A percentile compares a stretch with the other conserved stretches of the same genome.
Conservation (phyloP, 2,797 vertebrate genomes). For the Chelonia mydas region DNA sequence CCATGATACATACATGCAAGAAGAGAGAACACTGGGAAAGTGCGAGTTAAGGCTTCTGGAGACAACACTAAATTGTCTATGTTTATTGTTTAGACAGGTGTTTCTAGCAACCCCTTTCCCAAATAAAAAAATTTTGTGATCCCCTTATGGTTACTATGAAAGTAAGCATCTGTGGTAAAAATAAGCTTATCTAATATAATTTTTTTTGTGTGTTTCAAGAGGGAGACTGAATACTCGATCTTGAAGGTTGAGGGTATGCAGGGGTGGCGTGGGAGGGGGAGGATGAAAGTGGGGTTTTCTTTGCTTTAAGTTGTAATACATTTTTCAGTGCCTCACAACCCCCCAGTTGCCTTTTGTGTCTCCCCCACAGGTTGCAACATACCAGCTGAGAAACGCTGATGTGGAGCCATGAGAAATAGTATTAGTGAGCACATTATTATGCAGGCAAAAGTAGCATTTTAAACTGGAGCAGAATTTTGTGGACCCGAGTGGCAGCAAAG, state of each 20-base stretch:
- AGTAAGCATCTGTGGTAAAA: too few species aligned
- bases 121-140: background rate
- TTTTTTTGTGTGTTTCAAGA: background rate
- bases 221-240: background rate
- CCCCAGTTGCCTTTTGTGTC: background rate
- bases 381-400: constrained; percentile 15
- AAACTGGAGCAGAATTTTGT: background rate
- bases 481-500: background rate
- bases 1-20: background rate
- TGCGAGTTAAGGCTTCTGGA: background rate
- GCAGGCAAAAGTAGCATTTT: background rate
- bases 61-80: background rate
- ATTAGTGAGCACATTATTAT: background rate
- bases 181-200: too few species aligned
- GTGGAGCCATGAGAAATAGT: background rate
- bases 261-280: too few species aligned
- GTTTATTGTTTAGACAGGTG: background rate
- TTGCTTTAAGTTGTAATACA: background rate
- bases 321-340: background rate
- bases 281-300: background rate
- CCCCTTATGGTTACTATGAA: too few species aligned
- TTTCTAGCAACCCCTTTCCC: background rate
- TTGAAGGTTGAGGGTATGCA: background rate
- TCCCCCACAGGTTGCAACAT: background rate
- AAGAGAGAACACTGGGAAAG: background rate